A percentile compares a stretch with the other conserved stretches of the same genome.
Evolutionary conservation across 2,888 invertebrate genomes (phyloP).

Genomic region (Hypercompe scribonia): DNA sequence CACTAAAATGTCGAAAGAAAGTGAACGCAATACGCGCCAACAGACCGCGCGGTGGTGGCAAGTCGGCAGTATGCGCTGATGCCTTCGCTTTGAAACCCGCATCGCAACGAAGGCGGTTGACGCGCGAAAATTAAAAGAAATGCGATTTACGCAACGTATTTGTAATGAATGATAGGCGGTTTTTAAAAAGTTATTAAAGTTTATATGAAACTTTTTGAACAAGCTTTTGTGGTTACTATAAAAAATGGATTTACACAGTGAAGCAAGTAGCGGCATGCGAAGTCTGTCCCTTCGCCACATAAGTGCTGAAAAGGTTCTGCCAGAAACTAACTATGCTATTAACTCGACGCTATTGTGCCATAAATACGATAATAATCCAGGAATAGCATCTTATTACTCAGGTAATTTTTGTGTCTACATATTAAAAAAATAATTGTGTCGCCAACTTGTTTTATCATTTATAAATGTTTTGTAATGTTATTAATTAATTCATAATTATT

Average conservation of each 20-base stretch:
- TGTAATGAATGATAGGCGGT: constrained; percentile 40
- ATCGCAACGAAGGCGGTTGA: constrained; percentile 35
- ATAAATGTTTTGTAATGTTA: not conserved
- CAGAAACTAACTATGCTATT: constrained; percentile 65
- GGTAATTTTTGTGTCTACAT: constrained; percentile 60
- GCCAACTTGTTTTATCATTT: constrained; percentile 2
- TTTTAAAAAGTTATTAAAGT: constrained; percentile 18
- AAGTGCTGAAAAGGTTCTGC: constrained; percentile 65
- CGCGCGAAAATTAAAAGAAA: constrained; percentile 51
- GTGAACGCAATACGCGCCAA: constrained; percentile 72
- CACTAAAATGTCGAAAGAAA: constrained; percentile 82
- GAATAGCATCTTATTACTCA: constrained; percentile 73
- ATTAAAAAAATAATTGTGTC: constrained; percentile 12
- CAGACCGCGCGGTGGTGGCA: constrained; percentile 38
- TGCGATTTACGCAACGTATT: constrained; percentile 14
- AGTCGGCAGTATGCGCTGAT: constrained; percentile 60
- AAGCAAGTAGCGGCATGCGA: constrained; percentile 61
- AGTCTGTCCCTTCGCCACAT: constrained; percentile 71
- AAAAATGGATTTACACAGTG: constrained; percentile 73
- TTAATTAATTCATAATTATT: not conserved
- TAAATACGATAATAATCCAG: constrained; percentile 73
- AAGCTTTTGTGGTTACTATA: constrained; percentile 25
- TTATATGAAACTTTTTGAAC: constrained; percentile 23
- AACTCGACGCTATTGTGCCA: constrained; percentile 77
- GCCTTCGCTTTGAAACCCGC: constrained; percentile 55